Percentiles rank a stretch among this genome's conserved stretches.
phyloP scores from a whole-genome alignment of 2,113 vertebrate species.

The Paramisgurnus dabryanus region DNA sequence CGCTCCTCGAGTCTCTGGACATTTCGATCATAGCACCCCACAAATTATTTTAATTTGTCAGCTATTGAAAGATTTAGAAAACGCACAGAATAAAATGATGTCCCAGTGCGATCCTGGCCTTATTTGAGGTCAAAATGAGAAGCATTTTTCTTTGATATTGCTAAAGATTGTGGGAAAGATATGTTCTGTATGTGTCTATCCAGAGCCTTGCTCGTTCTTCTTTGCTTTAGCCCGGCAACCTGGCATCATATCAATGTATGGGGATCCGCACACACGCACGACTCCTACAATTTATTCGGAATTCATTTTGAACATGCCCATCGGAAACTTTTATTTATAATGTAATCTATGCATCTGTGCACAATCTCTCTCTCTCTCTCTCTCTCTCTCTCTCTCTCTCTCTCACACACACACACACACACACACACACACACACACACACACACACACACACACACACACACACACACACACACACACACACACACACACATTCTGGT shows the following conservation, averaged over 20 bases:
- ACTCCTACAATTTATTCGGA: neutral
- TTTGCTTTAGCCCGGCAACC: neutral
- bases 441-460: too few relatives aligned
- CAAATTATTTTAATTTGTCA: neutral
- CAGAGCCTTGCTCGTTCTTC: neutral
- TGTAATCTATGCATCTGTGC: neutral
- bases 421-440: too few relatives aligned
- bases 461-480: too few relatives aligned
- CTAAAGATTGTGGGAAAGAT: neutral
- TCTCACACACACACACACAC: conserved; percentile 1
- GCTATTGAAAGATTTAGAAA: neutral
- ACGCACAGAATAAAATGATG: neutral
- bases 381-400: too few relatives aligned
- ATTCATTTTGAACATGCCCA: neutral
- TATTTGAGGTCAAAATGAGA: conserved; percentile 3
- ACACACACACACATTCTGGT: too few relatives aligned
- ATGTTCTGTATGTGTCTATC: neutral
- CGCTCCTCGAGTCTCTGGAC: neutral
- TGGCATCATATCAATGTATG: neutral
- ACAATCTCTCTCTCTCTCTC: too few relatives aligned
- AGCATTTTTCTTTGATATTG: neutral
- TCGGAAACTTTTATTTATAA: neutral
- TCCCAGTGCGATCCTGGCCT: neutral
- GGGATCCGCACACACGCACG: neutral
- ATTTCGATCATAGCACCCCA: neutral